Conservation (phyloP, 2,888 invertebrate genomes). For the Glyphotaelius pellucidus region DNA sequence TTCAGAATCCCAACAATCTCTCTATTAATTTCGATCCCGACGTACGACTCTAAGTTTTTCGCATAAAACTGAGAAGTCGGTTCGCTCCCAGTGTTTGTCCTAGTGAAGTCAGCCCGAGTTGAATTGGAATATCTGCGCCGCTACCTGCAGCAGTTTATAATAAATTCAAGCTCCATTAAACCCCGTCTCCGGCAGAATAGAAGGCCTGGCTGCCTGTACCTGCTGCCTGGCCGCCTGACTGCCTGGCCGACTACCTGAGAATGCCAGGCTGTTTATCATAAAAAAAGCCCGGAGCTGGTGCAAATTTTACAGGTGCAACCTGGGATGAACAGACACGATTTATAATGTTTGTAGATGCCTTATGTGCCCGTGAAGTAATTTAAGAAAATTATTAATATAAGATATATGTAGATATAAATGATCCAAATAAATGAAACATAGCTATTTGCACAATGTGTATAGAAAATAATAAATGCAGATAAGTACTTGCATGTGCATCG, state of each 20-base stretch:
- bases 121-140: constrained; percentile 5
- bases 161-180: constrained; percentile 41
- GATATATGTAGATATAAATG: no score
- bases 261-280: constrained; percentile 3
- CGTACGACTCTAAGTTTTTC: neutral
- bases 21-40: neutral
- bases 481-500: no score
- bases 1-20: neutral
- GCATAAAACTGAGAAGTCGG: neutral
- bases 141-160: constrained; percentile 20
- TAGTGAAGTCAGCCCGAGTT: constrained; percentile 5
- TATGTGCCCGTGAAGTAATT: no score
- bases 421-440: no score
- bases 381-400: no score
- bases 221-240: neutral
- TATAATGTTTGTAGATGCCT: neutral
- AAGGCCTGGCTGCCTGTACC: neutral
- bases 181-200: constrained; percentile 34
- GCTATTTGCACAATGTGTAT: no score
- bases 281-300: neutral
- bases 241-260: constrained; percentile 6
- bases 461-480: no score
- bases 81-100: constrained; percentile 6
- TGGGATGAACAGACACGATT: neutral
- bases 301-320: constrained; percentile 1